phyloP scores from a whole-genome alignment of 2,113 vertebrate species.

The Arenaria interpres region DNA sequence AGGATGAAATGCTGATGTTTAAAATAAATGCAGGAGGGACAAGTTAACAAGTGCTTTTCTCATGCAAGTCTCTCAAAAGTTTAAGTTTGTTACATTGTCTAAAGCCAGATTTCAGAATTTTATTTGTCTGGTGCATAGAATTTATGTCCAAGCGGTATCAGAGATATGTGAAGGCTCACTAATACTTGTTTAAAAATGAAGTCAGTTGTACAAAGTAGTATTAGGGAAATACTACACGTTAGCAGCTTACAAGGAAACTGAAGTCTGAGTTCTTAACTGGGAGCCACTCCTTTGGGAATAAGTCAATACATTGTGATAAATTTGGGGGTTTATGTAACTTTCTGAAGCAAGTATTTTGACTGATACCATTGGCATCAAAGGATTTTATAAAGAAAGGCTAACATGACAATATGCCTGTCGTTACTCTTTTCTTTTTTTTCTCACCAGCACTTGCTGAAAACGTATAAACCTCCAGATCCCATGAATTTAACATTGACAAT shows the following conservation, averaged over 20 bases:
- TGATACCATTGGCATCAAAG: neutral
- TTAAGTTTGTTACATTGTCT: neutral
- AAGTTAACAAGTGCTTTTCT: neutral
- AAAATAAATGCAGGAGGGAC: neutral
- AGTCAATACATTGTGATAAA: neutral
- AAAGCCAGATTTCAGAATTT: neutral
- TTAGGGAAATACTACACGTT: neutral
- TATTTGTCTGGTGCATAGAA: neutral
- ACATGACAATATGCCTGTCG: neutral
- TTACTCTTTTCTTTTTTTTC: neutral
- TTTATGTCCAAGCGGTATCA: neutral
- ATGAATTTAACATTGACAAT: neutral
- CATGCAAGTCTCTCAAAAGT: neutral
- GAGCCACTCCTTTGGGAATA: neutral
- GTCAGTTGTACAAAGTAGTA: neutral
- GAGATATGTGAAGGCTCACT: neutral
- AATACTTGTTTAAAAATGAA: neutral
- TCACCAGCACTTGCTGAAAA: neutral
- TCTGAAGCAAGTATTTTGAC: neutral
- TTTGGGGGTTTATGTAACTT: neutral
- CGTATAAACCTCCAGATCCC: neutral
- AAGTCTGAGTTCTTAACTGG: neutral
- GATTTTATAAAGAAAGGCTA: neutral
- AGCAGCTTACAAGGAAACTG: neutral
- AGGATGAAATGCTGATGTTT: neutral